These are phyloP conservation scores for Lacerta agilis DNA, from an alignment of 2,797 vertebrate genomes.

Conservation along the genomic window DNA sequence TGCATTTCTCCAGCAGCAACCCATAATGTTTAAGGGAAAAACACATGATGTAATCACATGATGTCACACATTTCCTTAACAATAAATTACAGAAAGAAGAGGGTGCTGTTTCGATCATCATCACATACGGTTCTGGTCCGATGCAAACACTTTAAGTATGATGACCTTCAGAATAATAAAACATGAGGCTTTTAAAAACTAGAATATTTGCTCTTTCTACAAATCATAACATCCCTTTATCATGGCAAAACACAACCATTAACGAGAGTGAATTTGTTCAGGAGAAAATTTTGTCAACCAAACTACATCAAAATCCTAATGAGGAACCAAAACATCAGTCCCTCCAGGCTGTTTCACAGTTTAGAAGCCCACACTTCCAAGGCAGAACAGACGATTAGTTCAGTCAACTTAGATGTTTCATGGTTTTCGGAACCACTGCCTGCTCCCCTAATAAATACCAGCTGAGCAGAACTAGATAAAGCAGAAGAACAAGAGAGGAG, in stretches of 20 bases:
- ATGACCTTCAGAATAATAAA: background rate
- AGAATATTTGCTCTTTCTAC: background rate
- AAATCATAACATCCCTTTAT: background rate
- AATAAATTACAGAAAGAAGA: background rate
- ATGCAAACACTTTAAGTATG: background rate
- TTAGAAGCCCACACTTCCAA: slow-evolving; percentile 1
- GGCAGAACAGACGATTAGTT: background rate
- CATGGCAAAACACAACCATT: background rate
- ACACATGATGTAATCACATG: too few relatives aligned
- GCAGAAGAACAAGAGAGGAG: background rate
- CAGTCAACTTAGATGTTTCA: background rate
- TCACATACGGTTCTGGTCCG: background rate
- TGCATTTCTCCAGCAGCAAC: background rate
- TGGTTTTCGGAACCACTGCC: background rate
- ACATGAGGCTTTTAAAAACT: background rate
- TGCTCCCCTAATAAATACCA: background rate
- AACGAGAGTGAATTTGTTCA: background rate
- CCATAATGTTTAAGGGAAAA: background rate
- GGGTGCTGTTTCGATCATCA: background rate
- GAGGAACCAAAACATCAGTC: background rate
- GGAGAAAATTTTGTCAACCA: background rate
- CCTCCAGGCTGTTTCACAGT: background rate
- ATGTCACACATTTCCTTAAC: background rate
- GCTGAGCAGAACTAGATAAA: background rate
- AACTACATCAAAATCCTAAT: background rate